Base-by-base conservation (phyloP, 2,797 vertebrate genomes). In the Onychomys torridus region DNA sequence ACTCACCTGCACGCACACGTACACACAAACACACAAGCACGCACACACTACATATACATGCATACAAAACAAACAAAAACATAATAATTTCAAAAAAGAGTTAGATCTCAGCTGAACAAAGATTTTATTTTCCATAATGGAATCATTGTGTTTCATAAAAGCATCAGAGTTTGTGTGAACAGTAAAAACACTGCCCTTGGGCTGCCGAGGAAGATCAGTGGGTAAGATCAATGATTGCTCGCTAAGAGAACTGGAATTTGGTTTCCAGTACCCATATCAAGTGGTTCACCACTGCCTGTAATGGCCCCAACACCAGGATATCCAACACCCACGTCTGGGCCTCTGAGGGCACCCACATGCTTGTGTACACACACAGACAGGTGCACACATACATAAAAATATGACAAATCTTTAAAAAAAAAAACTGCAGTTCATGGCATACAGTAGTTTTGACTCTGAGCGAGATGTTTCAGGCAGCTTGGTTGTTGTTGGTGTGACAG, bases 1-100 rank as follows among this genome's bases (percentile, higher is more conserved):
- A 37, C 40, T 76, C 5, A 2, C 73, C 27, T 29, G 25, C 19
- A 37, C 19, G 0, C 0, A 1, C 6, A 2, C 13, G 32, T 5
- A n/a, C 6, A 67, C 63, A 65, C 14, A 12, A 52, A 17, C 14
- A n/a, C 14, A 69, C 19, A 73, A n/a, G 23, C 69, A 73, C 34
- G 23, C 19, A 76, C 43, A 77, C 43, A 32, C 17, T 11, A 25
- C 83, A 67, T 3, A 67, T 34, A 67, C 12, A 49, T 14, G 12
- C 13, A 17, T 32, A 83, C 13, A 67, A 84, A 63, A 84, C 11
- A 1, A 71, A 37, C 12, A 71, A 29, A 71, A 40, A 55, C 4
- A 1, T 17, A 71, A 55, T 55, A 11, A 4, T 71, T 71, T n/a
- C 27, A n/a, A n/a, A 71, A 69, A 21, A 55, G 29, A 71, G 49